Percentiles rank a stretch among this genome's conserved stretches.
These are phyloP conservation scores for Elachura formosa DNA, from an alignment of 2,113 vertebrate species.

Conservation along the genomic window DNA sequence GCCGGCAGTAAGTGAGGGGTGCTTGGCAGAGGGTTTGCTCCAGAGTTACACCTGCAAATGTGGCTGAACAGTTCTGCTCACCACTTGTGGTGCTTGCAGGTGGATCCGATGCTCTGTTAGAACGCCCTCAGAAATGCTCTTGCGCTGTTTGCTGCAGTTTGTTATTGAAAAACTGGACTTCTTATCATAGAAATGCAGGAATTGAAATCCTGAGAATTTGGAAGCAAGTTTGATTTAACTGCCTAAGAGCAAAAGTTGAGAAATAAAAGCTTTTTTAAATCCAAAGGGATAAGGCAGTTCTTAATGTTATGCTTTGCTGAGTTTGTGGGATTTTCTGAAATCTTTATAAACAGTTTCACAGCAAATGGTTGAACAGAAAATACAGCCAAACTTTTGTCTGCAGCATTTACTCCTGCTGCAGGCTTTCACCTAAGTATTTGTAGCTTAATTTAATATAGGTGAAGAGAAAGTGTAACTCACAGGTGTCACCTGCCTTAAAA, in stretches of 20 bases:
- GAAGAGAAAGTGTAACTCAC: background rate
- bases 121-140: background rate
- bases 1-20: conserved; percentile 27
- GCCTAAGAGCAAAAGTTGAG: background rate
- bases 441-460: background rate
- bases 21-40: background rate
- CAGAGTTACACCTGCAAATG: fast-evolving
- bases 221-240: background rate
- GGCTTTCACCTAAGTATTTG: background rate
- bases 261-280: background rate
- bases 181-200: background rate
- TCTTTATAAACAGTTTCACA: background rate
- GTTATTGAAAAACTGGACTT: background rate
- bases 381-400: background rate
- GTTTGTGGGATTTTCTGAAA: background rate
- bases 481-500: background rate
- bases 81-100: background rate
- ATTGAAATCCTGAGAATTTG: background rate
- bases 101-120: background rate
- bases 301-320: background rate
- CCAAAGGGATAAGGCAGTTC: background rate
- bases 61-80: background rate
- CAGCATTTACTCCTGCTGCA: background rate
- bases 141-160: background rate
- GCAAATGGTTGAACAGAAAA: background rate